These are phyloP conservation scores for Sebastes trivittatus DNA, from an alignment of 2,797 vertebrate species.

Conservation along the genomic window DNA sequence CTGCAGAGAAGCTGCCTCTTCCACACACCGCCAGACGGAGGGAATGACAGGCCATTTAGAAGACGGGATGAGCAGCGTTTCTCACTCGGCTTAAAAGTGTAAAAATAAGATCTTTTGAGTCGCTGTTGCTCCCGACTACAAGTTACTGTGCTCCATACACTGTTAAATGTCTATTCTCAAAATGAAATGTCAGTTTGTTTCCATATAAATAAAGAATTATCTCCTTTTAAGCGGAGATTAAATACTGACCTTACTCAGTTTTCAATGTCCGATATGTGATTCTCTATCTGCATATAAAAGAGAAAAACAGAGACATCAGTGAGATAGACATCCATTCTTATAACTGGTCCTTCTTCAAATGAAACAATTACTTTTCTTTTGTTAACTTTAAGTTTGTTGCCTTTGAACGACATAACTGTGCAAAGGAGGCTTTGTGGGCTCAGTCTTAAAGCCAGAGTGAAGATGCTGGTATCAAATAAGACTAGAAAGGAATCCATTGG, in stretches of 20 bases:
- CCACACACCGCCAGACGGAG: constrained; percentile 13
- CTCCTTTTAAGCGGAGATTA: neutral
- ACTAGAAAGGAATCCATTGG: no score
- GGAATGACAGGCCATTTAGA: constrained; percentile 39
- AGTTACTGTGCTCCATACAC: neutral
- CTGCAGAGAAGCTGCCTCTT: constrained; percentile 35
- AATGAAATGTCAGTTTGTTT: neutral
- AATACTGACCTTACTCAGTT: constrained; percentile 80
- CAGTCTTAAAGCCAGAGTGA: no score
- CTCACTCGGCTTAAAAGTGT: constrained; percentile 7
- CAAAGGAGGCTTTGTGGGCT: no score
- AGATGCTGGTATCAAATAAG: no score
- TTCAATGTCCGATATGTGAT: constrained; percentile 83
- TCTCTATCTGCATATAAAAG: constrained; percentile 78
- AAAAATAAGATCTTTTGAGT: neutral
- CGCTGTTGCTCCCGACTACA: neutral
- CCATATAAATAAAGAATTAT: neutral
- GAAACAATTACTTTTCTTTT: neutral
- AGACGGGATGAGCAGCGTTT: constrained; percentile 22
- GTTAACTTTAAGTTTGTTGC: neutral
- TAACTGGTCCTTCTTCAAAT: neutral
- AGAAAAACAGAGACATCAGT: constrained; percentile 3
- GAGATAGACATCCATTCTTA: neutral
- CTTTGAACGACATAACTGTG: no score
- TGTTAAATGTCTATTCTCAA: neutral